These are phyloP conservation scores for Alsophila aescularia DNA, from an alignment of 2,888 invertebrate species.

Conservation along the genomic window DNA sequence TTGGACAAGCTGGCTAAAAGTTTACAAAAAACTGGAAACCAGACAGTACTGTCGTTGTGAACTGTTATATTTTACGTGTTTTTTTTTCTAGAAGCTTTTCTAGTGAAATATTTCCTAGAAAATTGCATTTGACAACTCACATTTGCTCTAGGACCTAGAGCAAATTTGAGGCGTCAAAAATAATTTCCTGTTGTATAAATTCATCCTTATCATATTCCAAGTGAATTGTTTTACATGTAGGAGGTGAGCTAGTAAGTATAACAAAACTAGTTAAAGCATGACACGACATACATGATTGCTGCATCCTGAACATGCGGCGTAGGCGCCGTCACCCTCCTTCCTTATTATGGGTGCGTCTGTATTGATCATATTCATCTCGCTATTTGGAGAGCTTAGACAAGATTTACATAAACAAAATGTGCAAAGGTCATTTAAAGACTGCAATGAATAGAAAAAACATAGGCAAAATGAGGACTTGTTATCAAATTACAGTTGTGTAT, in stretches of 20 bases:
- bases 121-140: too few species aligned
- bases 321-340: slow-evolving; percentile 75
- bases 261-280: slow-evolving; percentile 39
- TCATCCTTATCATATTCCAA: background rate
- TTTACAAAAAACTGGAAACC: slow-evolving; percentile 15
- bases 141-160: background rate
- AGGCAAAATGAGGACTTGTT: background rate
- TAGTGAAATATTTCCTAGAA: too few species aligned
- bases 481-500: slow-evolving; percentile 9
- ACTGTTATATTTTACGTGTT: background rate
- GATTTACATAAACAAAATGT: background rate
- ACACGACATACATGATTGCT: slow-evolving; percentile 62
- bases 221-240: slow-evolving; percentile 33
- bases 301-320: slow-evolving; percentile 69
- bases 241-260: slow-evolving; percentile 31
- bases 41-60: slow-evolving; percentile 21
- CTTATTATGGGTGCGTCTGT: slow-evolving; percentile 65
- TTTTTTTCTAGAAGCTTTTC: too few species aligned
- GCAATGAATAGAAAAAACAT: background rate
- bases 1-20: slow-evolving; percentile 25
- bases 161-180: background rate
- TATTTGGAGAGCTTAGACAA: slow-evolving; percentile 23
- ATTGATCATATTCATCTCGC: slow-evolving; percentile 35
- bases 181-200: background rate
- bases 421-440: background rate